These are phyloP conservation scores for Nyctibius bracteatus DNA, from an alignment of 2,113 vertebrate genomes.

Conservation along the genomic window DNA sequence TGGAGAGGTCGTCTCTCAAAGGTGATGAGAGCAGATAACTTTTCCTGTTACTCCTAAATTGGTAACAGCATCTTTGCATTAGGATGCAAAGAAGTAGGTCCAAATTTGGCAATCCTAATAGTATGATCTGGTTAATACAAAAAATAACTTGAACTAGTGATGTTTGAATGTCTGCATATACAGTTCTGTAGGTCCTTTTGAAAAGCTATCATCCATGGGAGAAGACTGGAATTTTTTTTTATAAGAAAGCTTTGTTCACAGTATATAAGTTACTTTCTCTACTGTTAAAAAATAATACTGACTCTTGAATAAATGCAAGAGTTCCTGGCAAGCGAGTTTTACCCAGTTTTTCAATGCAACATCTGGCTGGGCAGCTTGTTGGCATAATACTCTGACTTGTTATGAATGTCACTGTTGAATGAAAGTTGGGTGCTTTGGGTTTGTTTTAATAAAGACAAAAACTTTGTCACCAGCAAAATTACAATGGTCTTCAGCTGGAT, in stretches of 20 bases:
- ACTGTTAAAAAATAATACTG: not conserved
- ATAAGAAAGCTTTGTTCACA: not conserved
- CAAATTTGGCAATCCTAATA: not conserved
- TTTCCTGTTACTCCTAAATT: not conserved
- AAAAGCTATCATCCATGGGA: not conserved
- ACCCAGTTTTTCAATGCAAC: not conserved
- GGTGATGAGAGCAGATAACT: not conserved
- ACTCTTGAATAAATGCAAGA: not conserved
- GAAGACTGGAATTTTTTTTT: not conserved
- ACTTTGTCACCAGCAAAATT: not conserved
- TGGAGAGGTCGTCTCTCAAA: not conserved
- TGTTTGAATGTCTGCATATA: not conserved
- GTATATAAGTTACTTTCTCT: not conserved
- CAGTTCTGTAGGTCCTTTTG: not conserved
- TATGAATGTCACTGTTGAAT: not conserved
- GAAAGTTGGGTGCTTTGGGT: not conserved
- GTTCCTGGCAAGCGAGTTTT: not conserved
- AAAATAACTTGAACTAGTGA: not conserved
- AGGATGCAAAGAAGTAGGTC: not conserved
- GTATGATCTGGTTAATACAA: not conserved
- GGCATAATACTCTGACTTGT: not conserved
- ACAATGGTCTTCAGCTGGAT: not conserved
- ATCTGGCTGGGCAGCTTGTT: not conserved
- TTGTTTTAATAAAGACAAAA: not conserved
- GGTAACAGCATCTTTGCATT: not conserved